Conservation (phyloP, 1,140 invertebrate genomes). For the Parasteatoda tepidariorum region DNA sequence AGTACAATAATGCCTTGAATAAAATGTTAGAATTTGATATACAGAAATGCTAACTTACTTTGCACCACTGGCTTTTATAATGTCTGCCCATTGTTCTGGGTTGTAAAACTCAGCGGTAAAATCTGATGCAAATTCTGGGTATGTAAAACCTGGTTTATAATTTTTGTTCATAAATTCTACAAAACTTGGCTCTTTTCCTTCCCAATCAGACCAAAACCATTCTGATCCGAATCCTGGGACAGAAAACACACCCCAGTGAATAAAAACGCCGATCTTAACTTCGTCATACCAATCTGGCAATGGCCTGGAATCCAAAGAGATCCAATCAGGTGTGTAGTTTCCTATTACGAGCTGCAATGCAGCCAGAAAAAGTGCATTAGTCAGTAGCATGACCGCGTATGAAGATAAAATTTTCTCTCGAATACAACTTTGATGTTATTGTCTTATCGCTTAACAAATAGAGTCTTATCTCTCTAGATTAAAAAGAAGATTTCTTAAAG, state of each 20-base stretch:
- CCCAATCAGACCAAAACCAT: conserved; percentile 68
- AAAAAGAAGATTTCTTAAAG: too few species aligned
- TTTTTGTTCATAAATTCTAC: conserved; percentile 69
- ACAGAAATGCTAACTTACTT: conserved; percentile 56
- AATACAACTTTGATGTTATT: background rate
- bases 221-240: conserved; percentile 66
- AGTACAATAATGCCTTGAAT: too few species aligned
- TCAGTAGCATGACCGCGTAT: background rate
- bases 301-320: conserved; percentile 68
- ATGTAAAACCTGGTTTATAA: conserved; percentile 68
- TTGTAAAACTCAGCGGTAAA: conserved; percentile 70
- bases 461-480: too few species aligned
- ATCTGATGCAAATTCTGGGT: conserved; percentile 70
- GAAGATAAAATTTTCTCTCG: background rate
- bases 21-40: too few species aligned
- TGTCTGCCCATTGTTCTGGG: conserved; percentile 67
- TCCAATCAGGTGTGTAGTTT: conserved; percentile 66
- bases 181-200: conserved; percentile 39
- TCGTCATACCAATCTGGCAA: conserved; percentile 69
- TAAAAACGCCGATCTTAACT: conserved; percentile 69
- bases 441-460: too few species aligned
- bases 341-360: background rate
- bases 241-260: conserved; percentile 70
- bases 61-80: conserved; percentile 66
- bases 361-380: too few species aligned